These are phyloP conservation scores for Elephantulus edwardii DNA, from an alignment of 2,113 vertebrate genomes.

Conservation along the genomic window DNA sequence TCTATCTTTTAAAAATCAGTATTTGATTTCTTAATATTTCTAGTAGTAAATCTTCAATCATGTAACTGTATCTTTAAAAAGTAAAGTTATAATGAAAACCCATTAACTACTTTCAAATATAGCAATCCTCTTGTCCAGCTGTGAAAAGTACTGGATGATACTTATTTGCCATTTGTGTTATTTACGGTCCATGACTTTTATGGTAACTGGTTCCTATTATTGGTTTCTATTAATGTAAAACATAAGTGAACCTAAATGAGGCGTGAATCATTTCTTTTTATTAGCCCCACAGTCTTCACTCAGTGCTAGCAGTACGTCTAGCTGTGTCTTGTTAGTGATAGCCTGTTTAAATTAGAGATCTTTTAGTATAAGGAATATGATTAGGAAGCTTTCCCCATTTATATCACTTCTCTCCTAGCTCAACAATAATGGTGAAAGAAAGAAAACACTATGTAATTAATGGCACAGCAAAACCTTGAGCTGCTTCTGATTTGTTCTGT, in stretches of 20 bases:
- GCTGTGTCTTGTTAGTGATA: constrained; percentile 90
- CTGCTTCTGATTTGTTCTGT: constrained; percentile 43
- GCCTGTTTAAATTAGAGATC: constrained; percentile 88
- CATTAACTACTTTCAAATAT: constrained; percentile 88
- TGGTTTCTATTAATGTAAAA: constrained; percentile 98
- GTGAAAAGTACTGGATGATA: constrained; percentile 91
- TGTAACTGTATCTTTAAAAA: constrained; percentile 86
- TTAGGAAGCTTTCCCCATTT: constrained; percentile 81
- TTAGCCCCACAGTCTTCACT: constrained; percentile 89
- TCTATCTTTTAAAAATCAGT: neutral
- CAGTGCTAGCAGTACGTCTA: constrained; percentile 84
- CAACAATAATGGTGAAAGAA: constrained; percentile 19
- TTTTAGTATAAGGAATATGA: constrained; percentile 81
- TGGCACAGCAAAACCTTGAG: constrained; percentile 39
- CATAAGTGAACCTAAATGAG: constrained; percentile 98
- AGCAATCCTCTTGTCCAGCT: constrained; percentile 90
- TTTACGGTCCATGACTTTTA: constrained; percentile 96
- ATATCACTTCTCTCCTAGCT: constrained; percentile 69
- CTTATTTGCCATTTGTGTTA: constrained; percentile 96
- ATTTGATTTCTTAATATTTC: constrained; percentile 57
- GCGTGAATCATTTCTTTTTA: constrained; percentile 95
- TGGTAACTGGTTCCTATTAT: constrained; percentile 96
- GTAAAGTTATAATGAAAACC: constrained; percentile 87
- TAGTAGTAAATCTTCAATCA: constrained; percentile 50
- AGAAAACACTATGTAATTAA: constrained; percentile 65